phyloP scores from a whole-genome alignment of 2,797 vertebrate species.

The Perodicticus potto region DNA sequence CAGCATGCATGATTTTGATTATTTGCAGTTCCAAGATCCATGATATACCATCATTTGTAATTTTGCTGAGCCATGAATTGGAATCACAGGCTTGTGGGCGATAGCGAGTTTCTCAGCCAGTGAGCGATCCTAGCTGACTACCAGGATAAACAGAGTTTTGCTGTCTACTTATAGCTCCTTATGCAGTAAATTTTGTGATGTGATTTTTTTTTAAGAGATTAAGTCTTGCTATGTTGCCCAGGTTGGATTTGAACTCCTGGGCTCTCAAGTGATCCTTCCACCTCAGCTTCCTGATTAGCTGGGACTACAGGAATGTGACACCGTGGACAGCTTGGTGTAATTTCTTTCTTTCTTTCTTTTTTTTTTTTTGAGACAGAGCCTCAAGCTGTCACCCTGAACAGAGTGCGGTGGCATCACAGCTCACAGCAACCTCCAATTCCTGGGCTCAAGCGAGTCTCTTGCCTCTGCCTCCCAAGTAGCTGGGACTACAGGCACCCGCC shows the following conservation, averaged over 20 bases:
- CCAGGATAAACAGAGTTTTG: not conserved
- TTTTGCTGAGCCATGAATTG: not conserved
- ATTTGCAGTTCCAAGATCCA: not conserved
- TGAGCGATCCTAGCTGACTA: not conserved
- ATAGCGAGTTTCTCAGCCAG: not conserved
- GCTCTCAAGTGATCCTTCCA: not conserved
- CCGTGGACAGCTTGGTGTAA: not conserved
- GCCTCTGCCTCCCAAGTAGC: too few relatives aligned
- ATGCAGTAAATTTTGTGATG: not conserved
- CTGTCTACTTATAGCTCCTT: not conserved
- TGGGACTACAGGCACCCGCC: too few relatives aligned
- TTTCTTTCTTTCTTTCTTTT: not conserved
- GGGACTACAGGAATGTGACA: not conserved
- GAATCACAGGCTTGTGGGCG: not conserved
- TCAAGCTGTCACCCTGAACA: too few relatives aligned
- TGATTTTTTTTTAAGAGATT: not conserved
- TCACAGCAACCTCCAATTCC: too few relatives aligned
- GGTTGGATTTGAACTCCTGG: not conserved
- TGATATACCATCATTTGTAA: too few relatives aligned
- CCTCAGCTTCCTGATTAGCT: not conserved
- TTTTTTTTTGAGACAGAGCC: too few relatives aligned
- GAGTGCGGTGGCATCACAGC: too few relatives aligned
- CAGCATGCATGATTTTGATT: not conserved
- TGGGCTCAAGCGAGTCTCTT: too few relatives aligned
- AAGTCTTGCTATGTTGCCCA: not conserved